Conservation (phyloP, 1,140 invertebrate genomes). For the Drosophila chauvacae region DNA sequence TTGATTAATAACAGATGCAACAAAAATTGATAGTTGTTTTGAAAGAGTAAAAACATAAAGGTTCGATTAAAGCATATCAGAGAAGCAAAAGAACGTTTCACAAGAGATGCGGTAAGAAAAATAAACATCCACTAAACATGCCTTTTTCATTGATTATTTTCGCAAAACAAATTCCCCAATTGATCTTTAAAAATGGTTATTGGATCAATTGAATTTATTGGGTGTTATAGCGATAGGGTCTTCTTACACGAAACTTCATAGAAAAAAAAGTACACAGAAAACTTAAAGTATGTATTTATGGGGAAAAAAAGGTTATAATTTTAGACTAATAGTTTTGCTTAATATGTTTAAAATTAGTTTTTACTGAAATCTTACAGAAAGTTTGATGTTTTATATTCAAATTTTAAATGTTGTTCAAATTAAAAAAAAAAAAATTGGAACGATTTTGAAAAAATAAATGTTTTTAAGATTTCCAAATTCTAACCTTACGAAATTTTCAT, state of each 20-base stretch:
- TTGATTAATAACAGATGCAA: conserved; percentile 70
- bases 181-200: neutral
- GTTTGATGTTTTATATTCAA: neutral
- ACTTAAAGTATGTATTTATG: neutral
- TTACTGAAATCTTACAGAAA: neutral
- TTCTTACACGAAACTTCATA: conserved; percentile 6
- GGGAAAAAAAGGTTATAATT: neutral
- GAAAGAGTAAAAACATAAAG: conserved; percentile 72
- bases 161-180: conserved; percentile 1
- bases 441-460: neutral
- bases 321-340: too few species aligned
- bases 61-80: conserved; percentile 59
- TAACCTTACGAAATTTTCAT: too few species aligned
- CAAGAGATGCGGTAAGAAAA: conserved; percentile 33
- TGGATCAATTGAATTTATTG: conserved; percentile 18
- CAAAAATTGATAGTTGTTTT: conserved; percentile 46
- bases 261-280: neutral
- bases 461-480: neutral
- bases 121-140: conserved; percentile 21
- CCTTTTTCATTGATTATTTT: conserved; percentile 24
- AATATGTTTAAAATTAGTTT: neutral
- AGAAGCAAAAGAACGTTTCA: conserved; percentile 42
- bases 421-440: neutral
- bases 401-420: neutral
- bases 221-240: neutral